These are phyloP conservation scores for Xenops minutus DNA, from an alignment of 2,797 vertebrate genomes.

Conservation along the genomic window DNA sequence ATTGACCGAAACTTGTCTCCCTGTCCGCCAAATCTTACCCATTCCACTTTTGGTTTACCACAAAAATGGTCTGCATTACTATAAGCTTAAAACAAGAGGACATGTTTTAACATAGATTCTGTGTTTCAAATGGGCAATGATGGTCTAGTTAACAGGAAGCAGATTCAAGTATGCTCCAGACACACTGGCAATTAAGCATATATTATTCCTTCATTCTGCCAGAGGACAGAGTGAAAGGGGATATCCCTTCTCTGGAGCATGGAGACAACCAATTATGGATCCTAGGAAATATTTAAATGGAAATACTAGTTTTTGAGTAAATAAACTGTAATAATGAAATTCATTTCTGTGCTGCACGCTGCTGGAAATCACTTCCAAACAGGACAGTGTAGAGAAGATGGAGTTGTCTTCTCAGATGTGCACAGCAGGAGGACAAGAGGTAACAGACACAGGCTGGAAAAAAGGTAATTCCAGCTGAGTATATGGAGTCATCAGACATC, in stretches of 20 bases:
- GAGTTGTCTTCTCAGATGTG: not conserved
- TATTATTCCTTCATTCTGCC: not conserved
- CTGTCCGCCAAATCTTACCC: not conserved
- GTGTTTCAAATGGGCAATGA: not conserved
- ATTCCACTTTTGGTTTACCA: conserved; percentile 5
- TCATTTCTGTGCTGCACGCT: not conserved
- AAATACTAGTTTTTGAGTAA: not conserved
- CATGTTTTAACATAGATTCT: not conserved
- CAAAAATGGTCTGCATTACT: not conserved
- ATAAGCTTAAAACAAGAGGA: not conserved
- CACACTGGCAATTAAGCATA: not conserved
- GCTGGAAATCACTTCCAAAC: not conserved
- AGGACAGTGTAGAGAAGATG: not conserved
- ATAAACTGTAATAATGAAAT: not conserved
- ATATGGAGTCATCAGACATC: not conserved
- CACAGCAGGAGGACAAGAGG: not conserved
- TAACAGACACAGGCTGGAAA: not conserved
- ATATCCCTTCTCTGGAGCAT: not conserved
- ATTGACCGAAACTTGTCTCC: not conserved
- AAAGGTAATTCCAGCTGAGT: not conserved
- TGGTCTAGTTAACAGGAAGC: conserved; percentile 25
- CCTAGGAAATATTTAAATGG: not conserved
- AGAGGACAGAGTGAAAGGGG: not conserved
- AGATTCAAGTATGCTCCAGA: not conserved
- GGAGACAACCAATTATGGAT: not conserved